These are phyloP conservation scores for Pollicipes pollicipes DNA, from an alignment of 1,140 invertebrate genomes.

Conservation along the genomic window DNA sequence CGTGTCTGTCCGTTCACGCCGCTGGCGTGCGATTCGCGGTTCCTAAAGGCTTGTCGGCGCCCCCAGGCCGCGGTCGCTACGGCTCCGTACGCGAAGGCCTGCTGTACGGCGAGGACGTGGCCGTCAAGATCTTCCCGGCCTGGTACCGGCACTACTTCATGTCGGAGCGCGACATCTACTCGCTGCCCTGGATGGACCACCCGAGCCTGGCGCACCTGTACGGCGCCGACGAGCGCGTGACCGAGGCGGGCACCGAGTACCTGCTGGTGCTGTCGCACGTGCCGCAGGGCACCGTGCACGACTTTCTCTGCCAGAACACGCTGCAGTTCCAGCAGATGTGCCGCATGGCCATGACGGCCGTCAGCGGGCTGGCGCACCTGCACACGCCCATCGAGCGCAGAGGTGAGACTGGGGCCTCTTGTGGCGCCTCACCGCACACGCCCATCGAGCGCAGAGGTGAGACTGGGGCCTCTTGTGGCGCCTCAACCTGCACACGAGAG, in stretches of 20 bases:
- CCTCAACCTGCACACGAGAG: no score
- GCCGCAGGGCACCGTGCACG: slow-evolving; percentile 47
- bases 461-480: no score
- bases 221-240: slow-evolving; percentile 49
- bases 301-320: slow-evolving; percentile 46
- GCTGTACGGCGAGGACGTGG: slow-evolving; percentile 49
- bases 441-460: no score
- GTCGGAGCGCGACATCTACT: slow-evolving; percentile 61
- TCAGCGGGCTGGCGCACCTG: slow-evolving; percentile 57
- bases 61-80: slow-evolving; percentile 40
- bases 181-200: slow-evolving; percentile 53
- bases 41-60: no score
- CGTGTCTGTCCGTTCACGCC: background rate
- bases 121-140: slow-evolving; percentile 57
- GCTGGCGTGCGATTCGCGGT: no score
- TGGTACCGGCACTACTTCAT: slow-evolving; percentile 48
- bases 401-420: no score
- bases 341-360: slow-evolving; percentile 50
- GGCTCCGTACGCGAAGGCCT: slow-evolving; percentile 63
- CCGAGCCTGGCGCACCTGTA: slow-evolving; percentile 51
- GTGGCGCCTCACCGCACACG: no score
- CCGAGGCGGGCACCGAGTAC: slow-evolving; percentile 42
- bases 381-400: slow-evolving; percentile 52
- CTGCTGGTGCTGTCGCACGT: slow-evolving; percentile 42
- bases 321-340: slow-evolving; percentile 51